phyloP scores from a whole-genome alignment of 2,888 invertebrate genomes.

The Ellobium chinense region DNA sequence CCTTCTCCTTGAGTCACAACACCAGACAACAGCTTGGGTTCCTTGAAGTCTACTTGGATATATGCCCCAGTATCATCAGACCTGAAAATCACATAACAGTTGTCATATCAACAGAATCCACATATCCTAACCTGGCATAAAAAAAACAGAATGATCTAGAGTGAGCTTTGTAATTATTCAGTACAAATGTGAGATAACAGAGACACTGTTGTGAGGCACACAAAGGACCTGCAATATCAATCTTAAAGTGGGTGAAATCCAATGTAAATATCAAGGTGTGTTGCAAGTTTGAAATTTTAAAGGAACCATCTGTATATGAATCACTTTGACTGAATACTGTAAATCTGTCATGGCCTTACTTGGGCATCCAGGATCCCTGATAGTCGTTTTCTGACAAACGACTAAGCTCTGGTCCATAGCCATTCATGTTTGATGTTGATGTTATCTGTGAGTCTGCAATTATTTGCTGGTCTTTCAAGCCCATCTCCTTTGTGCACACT shows the following conservation, averaged over 20 bases:
- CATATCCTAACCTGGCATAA: too few species aligned
- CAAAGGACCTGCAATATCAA: too few species aligned
- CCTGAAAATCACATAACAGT: neutral
- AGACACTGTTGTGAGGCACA: neutral
- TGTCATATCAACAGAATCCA: neutral
- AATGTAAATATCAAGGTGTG: too few species aligned
- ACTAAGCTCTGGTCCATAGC: constrained; percentile 79
- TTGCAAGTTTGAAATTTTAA: too few species aligned
- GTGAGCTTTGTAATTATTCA: too few species aligned
- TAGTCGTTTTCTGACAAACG: constrained; percentile 75
- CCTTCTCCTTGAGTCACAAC: constrained; percentile 62
- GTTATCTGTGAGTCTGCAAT: constrained; percentile 83
- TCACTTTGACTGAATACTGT: too few species aligned
- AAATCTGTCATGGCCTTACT: constrained; percentile 51
- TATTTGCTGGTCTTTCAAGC: constrained; percentile 82
- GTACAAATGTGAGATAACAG: too few species aligned
- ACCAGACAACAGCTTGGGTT: constrained; percentile 58
- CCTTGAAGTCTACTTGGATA: constrained; percentile 62
- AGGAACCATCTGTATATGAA: too few species aligned
- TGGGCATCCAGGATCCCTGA: constrained; percentile 52
- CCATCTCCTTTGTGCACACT: constrained; percentile 81
- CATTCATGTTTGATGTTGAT: constrained; percentile 82
- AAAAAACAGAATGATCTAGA: too few species aligned
- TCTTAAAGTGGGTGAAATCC: too few species aligned
- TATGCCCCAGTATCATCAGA: constrained; percentile 21